Conservation (phyloP, 1,140 invertebrate species). For the Diabrotica undecimpunctata region DNA sequence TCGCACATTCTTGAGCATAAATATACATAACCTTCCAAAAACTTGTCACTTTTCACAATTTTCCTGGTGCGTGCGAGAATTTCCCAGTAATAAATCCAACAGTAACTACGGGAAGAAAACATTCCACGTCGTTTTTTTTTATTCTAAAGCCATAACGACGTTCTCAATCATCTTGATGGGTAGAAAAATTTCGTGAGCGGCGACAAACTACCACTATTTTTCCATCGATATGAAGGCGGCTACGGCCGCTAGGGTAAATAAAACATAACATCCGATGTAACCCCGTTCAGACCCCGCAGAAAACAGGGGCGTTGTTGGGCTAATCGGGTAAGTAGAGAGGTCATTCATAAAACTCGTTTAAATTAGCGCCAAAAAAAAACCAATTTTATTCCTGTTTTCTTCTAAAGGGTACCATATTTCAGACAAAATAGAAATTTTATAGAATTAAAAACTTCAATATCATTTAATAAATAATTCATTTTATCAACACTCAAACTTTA, state of each 20-base stretch:
- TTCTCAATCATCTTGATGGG: constrained; percentile 12
- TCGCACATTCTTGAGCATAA: too few relatives aligned
- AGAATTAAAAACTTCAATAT: too few relatives aligned
- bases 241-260: constrained; percentile 23
- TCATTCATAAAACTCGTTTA: too few relatives aligned
- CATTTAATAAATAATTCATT: too few relatives aligned
- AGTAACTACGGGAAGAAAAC: constrained; percentile 4
- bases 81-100: constrained; percentile 12
- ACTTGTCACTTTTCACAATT: background rate
- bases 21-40: too few relatives aligned
- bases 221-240: constrained; percentile 17
- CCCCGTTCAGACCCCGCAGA: background rate
- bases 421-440: too few relatives aligned
- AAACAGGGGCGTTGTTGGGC: background rate
- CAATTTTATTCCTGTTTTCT: too few relatives aligned
- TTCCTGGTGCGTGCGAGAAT: constrained; percentile 11
- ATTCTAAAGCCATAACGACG: background rate
- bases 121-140: background rate
- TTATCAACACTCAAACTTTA: too few relatives aligned
- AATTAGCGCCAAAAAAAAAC: too few relatives aligned
- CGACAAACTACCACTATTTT: constrained; percentile 13
- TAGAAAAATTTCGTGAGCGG: constrained; percentile 13
- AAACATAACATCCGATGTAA: constrained; percentile 22
- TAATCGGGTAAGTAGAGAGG: too few relatives aligned
- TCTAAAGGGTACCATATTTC: too few relatives aligned